These are phyloP conservation scores for Cordylochernes scorpioides DNA, from an alignment of 2,888 invertebrate genomes.

Conservation along the genomic window DNA sequence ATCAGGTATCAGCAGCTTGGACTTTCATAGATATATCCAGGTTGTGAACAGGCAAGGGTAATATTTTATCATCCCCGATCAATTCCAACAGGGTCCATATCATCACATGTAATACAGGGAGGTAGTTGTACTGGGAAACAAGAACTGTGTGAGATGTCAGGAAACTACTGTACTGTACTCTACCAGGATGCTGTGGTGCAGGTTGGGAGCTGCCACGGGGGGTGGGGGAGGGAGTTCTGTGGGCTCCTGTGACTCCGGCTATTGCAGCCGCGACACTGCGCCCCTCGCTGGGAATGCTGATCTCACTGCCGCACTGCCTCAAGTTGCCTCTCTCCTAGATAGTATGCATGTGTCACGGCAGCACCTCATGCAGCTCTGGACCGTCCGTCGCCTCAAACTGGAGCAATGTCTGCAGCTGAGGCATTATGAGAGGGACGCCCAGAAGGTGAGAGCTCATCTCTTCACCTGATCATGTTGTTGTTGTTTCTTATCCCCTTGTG, in stretches of 20 bases:
- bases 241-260: conserved; percentile 36
- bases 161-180: too few species aligned
- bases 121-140: too few species aligned
- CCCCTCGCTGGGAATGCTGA: conserved; percentile 33
- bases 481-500: too few species aligned
- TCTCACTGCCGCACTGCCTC: conserved; percentile 25
- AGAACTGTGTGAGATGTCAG: too few species aligned
- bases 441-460: conserved; percentile 37
- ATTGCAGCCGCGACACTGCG: conserved; percentile 38
- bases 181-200: conserved; percentile 16
- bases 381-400: conserved; percentile 69
- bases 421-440: conserved; percentile 86
- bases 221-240: conserved; percentile 31
- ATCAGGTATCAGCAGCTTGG: too few species aligned
- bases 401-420: conserved; percentile 88
- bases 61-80: too few species aligned
- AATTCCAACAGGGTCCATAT: too few species aligned
- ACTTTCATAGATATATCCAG: too few species aligned
- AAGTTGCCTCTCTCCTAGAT: conserved; percentile 23
- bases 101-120: too few species aligned
- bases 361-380: conserved; percentile 75
- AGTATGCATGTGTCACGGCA: conserved; percentile 68
- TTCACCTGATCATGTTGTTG: too few species aligned
- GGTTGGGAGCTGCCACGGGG: conserved; percentile 25
- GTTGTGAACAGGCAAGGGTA: too few species aligned